Evolutionary conservation across 2,797 vertebrate species (phyloP).

Genomic region (Halcyon badia): DNA sequence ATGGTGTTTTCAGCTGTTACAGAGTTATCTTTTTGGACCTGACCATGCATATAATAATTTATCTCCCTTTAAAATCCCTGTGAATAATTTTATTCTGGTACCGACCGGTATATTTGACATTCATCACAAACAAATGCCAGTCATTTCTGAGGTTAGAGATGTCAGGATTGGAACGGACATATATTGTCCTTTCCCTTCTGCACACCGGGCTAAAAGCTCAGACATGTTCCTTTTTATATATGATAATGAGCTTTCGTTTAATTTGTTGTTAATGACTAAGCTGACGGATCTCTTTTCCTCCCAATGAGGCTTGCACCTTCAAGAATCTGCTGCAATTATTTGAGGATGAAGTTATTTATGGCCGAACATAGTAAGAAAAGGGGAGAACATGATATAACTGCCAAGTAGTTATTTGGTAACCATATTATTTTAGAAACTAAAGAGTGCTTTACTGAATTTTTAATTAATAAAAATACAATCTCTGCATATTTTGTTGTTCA

Average conservation of each 20-base stretch:
- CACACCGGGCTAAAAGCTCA: not conserved
- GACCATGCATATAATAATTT: not conserved
- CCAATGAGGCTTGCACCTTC: not conserved
- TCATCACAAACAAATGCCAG: not conserved
- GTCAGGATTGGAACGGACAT: not conserved
- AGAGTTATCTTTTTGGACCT: not conserved
- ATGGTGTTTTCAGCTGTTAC: not conserved
- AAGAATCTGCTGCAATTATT: not conserved
- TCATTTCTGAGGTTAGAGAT: not conserved
- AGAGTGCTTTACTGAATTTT: not conserved
- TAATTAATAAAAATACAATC: not conserved
- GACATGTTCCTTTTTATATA: not conserved
- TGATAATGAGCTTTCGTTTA: not conserved
- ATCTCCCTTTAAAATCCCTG: not conserved
- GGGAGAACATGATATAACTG: not conserved
- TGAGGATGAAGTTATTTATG: not conserved
- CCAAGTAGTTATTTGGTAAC: not conserved
- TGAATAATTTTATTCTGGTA: not conserved
- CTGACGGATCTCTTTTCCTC: not conserved
- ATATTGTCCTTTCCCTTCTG: not conserved
- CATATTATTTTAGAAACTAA: not conserved
- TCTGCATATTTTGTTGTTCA: not conserved
- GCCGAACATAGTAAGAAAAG: not conserved
- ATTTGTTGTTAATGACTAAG: not conserved
- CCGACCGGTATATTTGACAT: not conserved